A percentile compares a stretch with the other conserved stretches of the same genome.
Conservation (phyloP, 2,797 vertebrate genomes). For the Varecia variegata region DNA sequence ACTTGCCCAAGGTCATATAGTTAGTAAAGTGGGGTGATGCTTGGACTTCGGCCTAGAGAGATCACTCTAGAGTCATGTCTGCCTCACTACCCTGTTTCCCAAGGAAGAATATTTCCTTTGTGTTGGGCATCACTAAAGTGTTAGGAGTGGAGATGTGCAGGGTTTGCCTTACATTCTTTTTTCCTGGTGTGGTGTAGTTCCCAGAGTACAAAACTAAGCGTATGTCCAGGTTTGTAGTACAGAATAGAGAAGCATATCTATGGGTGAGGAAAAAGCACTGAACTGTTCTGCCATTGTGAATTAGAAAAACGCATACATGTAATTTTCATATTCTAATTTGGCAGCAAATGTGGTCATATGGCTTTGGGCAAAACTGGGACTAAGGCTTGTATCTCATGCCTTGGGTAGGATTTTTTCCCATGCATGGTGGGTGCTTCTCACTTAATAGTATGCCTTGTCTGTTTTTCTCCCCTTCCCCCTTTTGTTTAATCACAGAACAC, state of each 20-base stretch:
- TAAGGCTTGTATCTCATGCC: background rate
- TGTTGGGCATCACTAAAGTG: background rate
- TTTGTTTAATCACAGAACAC: background rate
- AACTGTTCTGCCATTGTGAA: background rate
- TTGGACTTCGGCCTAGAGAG: background rate
- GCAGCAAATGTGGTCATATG: background rate
- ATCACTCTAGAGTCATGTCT: background rate
- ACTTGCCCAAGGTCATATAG: background rate
- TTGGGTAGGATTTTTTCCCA: background rate
- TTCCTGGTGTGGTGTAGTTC: background rate
- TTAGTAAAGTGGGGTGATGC: background rate
- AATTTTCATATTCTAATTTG: background rate
- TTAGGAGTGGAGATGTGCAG: background rate
- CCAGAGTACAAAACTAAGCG: background rate
- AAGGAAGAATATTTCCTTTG: background rate
- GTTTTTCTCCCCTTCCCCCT: background rate
- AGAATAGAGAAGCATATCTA: background rate
- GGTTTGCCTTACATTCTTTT: background rate
- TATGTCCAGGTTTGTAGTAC: background rate
- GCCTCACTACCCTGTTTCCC: background rate
- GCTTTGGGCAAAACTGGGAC: background rate
- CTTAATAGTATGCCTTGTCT: background rate
- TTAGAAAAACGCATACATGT: background rate
- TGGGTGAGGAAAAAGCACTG: background rate
- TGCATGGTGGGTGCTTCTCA: background rate